These are phyloP conservation scores for Hippocampus kuda DNA, from an alignment of 2,797 vertebrate species.

Conservation along the genomic window DNA sequence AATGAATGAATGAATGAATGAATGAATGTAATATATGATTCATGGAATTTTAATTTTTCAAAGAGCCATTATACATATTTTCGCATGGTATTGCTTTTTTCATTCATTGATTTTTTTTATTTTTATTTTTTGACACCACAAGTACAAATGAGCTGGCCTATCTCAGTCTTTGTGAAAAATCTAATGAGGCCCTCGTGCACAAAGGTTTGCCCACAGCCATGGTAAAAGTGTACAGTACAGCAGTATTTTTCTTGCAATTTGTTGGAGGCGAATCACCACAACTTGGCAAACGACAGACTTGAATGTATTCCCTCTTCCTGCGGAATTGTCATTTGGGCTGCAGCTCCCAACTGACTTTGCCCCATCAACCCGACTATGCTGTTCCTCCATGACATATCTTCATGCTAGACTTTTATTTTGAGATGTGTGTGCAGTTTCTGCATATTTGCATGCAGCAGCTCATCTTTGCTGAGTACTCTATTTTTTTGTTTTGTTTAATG, in stretches of 20 bases:
- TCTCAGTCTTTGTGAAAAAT: too few species aligned
- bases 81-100: too few species aligned
- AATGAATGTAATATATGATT: too few species aligned
- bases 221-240: too few species aligned
- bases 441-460: conserved; percentile 13
- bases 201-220: too few species aligned
- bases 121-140: too few species aligned
- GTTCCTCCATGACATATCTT: conserved; percentile 25
- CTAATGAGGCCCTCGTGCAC: too few species aligned
- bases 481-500: background rate
- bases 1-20: too few species aligned
- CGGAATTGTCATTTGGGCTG: conserved; percentile 20
- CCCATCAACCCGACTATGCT: conserved; percentile 16
- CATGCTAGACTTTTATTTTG: conserved; percentile 26
- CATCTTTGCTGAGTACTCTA: background rate
- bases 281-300: conserved; percentile 1
- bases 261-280: background rate
- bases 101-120: too few species aligned
- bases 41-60: too few species aligned
- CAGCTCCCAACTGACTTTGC: conserved; percentile 19
- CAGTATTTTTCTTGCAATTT: background rate
- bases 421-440: conserved; percentile 18
- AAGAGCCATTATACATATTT: too few species aligned
- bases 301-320: conserved; percentile 12
- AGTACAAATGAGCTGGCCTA: too few species aligned